phyloP scores from a whole-genome alignment of 2,113 vertebrate genomes.

The Thinocorus orbignyianus region DNA sequence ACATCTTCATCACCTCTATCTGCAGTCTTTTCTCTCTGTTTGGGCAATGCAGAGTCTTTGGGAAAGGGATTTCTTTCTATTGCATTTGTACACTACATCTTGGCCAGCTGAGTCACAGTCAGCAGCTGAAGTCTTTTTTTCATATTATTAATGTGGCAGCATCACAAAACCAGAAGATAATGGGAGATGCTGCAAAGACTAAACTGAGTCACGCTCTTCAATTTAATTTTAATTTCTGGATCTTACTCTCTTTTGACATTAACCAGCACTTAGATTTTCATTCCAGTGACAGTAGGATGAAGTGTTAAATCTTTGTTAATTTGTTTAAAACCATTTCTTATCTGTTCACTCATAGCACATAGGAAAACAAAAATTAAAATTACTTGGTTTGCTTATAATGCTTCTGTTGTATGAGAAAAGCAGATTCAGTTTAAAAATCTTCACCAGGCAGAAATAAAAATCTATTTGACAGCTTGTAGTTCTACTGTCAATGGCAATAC shows the following conservation, averaged over 20 bases:
- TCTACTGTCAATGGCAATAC: not conserved
- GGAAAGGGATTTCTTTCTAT: not conserved
- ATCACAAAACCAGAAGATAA: not conserved
- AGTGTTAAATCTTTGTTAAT: not conserved
- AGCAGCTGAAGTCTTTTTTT: not conserved
- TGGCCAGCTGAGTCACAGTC: not conserved
- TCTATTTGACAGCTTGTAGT: not conserved
- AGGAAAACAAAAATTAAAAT: not conserved
- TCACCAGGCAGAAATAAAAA: not conserved
- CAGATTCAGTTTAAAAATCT: not conserved
- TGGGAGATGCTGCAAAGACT: not conserved
- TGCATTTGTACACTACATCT: fast-evolving
- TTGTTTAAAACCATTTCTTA: not conserved
- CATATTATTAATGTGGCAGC: no score
- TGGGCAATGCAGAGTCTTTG: not conserved
- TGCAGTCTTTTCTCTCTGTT: not conserved
- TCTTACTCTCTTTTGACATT: not conserved
- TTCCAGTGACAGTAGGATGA: not conserved
- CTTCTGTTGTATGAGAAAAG: not conserved
- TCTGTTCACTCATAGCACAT: not conserved
- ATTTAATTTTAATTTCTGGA: not conserved
- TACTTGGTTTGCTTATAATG: not conserved
- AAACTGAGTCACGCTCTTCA: not conserved
- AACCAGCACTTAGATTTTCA: not conserved
- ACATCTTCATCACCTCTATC: not conserved